Conservation (phyloP, 1,140 invertebrate species). For the Brachionus paranguensis region DNA sequence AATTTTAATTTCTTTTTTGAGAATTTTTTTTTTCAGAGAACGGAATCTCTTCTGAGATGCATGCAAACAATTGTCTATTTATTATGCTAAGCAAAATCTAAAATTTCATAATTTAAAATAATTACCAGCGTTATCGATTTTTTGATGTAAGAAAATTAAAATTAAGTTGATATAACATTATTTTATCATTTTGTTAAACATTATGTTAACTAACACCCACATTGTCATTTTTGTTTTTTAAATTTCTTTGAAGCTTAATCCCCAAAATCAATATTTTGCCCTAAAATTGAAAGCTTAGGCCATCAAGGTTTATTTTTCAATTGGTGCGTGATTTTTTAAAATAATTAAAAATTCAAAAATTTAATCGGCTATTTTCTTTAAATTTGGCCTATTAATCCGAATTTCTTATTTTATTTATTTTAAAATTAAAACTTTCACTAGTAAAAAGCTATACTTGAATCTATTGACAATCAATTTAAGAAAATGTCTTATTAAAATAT, state of each 20-base stretch:
- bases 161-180: neutral
- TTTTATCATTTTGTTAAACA: neutral
- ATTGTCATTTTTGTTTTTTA: neutral
- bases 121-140: constrained; percentile 6
- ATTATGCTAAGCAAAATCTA: neutral
- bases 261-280: neutral
- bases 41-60: neutral
- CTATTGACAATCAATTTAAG: too few relatives aligned
- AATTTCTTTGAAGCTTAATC: neutral
- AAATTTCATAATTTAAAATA: constrained; percentile 29
- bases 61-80: neutral
- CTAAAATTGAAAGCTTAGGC: neutral
- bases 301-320: neutral
- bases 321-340: too few relatives aligned
- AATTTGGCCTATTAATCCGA: too few relatives aligned
- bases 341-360: too few relatives aligned
- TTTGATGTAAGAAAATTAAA: neutral
- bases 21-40: neutral
- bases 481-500: too few relatives aligned
- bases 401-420: too few relatives aligned
- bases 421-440: too few relatives aligned
- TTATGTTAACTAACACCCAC: neutral
- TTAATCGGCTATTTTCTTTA: too few relatives aligned
- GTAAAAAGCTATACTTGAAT: too few relatives aligned
- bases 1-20: neutral